phyloP scores from a whole-genome alignment of 1,140 invertebrate genomes.

The Antheraea mylitta region DNA sequence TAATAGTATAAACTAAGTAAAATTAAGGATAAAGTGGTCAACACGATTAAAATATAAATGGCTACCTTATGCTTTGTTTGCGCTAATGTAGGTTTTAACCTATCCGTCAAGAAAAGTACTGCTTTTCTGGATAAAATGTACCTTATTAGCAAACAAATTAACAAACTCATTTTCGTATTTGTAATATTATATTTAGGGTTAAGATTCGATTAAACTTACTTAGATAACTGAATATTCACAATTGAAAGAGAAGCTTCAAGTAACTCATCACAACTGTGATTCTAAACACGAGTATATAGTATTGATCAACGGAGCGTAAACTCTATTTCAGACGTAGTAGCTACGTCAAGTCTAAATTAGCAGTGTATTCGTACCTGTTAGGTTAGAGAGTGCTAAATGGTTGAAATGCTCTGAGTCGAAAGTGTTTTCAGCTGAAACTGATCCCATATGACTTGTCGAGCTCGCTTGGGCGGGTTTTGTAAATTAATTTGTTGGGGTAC shows the following conservation, averaged over 20 bases:
- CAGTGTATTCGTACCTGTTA: conserved; percentile 2
- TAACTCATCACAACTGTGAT: background rate
- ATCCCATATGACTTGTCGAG: conserved; percentile 28
- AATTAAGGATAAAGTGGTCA: too few relatives aligned
- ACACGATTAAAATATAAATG: too few relatives aligned
- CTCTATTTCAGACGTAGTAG: background rate
- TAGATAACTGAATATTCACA: background rate
- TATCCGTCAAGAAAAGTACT: too few relatives aligned
- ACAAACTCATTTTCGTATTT: too few relatives aligned
- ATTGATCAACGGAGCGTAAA: background rate
- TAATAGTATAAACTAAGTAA: too few relatives aligned
- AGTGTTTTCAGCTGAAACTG: conserved; percentile 11
- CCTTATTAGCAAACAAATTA: too few relatives aligned
- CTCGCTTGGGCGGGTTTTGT: conserved; percentile 8
- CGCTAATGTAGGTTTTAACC: too few relatives aligned
- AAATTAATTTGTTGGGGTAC: background rate
- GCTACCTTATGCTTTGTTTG: too few relatives aligned
- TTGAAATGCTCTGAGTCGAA: background rate
- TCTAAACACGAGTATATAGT: background rate
- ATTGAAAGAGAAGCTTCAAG: background rate
- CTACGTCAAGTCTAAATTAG: conserved; percentile 7
- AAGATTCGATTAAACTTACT: too few relatives aligned
- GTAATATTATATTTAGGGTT: too few relatives aligned
- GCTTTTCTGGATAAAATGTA: too few relatives aligned
- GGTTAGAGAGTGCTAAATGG: conserved; percentile 4